These are phyloP conservation scores for Hippoglossus hippoglossus DNA, from an alignment of 2,797 vertebrate genomes.

Conservation along the genomic window DNA sequence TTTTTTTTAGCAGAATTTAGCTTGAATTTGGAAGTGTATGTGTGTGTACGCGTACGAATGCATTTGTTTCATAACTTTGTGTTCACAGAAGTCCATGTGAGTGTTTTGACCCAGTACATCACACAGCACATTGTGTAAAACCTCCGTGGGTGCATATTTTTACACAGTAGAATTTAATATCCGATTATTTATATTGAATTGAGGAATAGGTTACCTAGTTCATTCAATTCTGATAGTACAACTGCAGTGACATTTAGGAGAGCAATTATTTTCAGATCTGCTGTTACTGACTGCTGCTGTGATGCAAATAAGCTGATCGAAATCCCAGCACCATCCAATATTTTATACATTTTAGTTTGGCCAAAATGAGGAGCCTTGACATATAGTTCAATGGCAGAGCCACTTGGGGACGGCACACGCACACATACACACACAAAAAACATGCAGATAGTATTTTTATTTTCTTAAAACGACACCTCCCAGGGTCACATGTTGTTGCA, in stretches of 20 bases:
- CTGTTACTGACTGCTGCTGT: slow-evolving; percentile 26
- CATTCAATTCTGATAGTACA: slow-evolving; percentile 56
- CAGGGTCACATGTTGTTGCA: slow-evolving; percentile 46
- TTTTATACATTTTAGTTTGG: slow-evolving; percentile 40
- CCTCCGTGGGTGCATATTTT: slow-evolving; percentile 12
- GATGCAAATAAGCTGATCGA: slow-evolving; percentile 63
- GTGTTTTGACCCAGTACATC: slow-evolving; percentile 45
- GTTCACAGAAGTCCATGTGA: slow-evolving; percentile 25
- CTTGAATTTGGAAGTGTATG: no score
- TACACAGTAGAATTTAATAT: slow-evolving; percentile 47
- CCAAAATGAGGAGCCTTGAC: slow-evolving; percentile 37
- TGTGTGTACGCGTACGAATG: background rate
- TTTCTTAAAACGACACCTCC: slow-evolving; percentile 35
- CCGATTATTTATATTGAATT: slow-evolving; percentile 56
- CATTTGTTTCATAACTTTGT: background rate
- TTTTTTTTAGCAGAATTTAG: no score
- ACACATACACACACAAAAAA: background rate
- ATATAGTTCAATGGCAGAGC: slow-evolving; percentile 22
- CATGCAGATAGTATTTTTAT: slow-evolving; percentile 40
- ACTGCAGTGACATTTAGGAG: slow-evolving; percentile 68
- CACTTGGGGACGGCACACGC: background rate
- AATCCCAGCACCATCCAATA: slow-evolving; percentile 34
- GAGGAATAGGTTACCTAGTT: slow-evolving; percentile 55
- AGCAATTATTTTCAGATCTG: slow-evolving; percentile 70
- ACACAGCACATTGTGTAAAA: slow-evolving; percentile 20